Evolutionary conservation across 2,113 vertebrate species (phyloP).

Genomic region (Excalfactoria chinensis): DNA sequence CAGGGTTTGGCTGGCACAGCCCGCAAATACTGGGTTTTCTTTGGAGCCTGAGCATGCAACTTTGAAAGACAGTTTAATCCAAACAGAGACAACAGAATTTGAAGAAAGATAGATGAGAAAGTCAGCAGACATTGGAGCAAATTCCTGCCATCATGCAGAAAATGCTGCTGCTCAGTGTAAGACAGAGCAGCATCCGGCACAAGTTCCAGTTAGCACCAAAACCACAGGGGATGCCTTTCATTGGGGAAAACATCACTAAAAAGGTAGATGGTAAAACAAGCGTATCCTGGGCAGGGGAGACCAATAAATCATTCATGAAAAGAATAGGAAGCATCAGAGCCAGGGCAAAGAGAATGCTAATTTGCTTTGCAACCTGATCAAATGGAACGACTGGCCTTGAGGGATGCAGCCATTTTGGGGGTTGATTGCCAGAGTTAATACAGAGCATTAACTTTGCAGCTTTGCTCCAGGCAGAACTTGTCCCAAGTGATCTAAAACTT

Average conservation of each 20-base stretch:
- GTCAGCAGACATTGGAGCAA: background rate
- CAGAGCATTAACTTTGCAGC: slow-evolving; percentile 77
- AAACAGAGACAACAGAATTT: background rate
- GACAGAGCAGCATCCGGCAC: background rate
- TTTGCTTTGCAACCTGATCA: slow-evolving; percentile 72
- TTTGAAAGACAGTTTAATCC: background rate
- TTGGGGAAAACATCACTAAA: slow-evolving; percentile 11
- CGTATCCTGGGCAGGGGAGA: slow-evolving; percentile 42
- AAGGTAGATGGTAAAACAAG: slow-evolving; percentile 50
- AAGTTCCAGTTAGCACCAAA: slow-evolving; percentile 15
- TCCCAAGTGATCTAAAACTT: slow-evolving; percentile 74
- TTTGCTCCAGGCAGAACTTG: slow-evolving; percentile 72
- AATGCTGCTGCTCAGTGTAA: background rate
- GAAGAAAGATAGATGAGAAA: background rate
- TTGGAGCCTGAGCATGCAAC: background rate
- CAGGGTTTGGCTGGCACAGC: background rate
- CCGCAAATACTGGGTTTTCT: background rate
- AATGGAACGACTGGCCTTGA: slow-evolving; percentile 67
- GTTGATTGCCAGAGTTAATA: slow-evolving; percentile 72
- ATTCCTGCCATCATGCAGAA: background rate
- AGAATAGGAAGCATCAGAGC: slow-evolving; percentile 60
- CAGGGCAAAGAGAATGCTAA: slow-evolving; percentile 70
- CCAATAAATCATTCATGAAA: slow-evolving; percentile 75
- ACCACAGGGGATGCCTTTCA: background rate
- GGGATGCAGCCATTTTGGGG: slow-evolving; percentile 71